A percentile compares a stretch with the other conserved stretches of the same genome.
Evolutionary conservation across 2,113 vertebrate genomes (phyloP).

Genomic region (Labeo rohita): DNA sequence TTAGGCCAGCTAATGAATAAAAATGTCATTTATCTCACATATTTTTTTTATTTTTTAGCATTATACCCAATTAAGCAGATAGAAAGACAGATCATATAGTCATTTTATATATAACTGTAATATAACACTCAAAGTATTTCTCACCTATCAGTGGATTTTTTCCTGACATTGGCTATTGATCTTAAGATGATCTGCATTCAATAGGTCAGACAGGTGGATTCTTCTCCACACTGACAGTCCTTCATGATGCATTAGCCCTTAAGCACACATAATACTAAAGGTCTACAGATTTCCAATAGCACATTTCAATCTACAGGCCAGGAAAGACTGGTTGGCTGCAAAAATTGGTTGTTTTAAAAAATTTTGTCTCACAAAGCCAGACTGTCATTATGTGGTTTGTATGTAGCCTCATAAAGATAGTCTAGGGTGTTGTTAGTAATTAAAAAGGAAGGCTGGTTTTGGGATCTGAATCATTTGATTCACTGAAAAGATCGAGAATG

Average conservation of each 20-base stretch:
- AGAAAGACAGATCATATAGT: neutral
- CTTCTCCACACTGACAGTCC: constrained; percentile 14
- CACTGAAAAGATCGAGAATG: too few species aligned
- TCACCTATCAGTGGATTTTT: constrained; percentile 4
- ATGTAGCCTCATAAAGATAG: neutral
- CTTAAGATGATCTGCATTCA: constrained; percentile 68
- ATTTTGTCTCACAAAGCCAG: neutral
- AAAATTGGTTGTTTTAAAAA: neutral
- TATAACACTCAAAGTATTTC: neutral
- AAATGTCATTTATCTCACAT: too few species aligned
- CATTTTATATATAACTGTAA: neutral
- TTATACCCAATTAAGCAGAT: neutral
- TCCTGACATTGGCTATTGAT: constrained; percentile 74
- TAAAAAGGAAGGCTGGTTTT: neutral
- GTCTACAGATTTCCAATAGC: constrained; percentile 49
- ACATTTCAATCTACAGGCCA: constrained; percentile 3
- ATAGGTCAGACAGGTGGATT: constrained; percentile 49
- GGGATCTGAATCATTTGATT: neutral
- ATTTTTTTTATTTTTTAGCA: neutral
- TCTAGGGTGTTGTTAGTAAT: neutral
- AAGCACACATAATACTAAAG: constrained; percentile 43
- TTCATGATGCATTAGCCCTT: constrained; percentile 37
- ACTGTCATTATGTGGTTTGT: neutral
- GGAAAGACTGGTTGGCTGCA: neutral
- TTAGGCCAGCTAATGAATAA: neutral